phyloP scores from a whole-genome alignment of 2,797 vertebrate genomes.

The Callimico goeldii region DNA sequence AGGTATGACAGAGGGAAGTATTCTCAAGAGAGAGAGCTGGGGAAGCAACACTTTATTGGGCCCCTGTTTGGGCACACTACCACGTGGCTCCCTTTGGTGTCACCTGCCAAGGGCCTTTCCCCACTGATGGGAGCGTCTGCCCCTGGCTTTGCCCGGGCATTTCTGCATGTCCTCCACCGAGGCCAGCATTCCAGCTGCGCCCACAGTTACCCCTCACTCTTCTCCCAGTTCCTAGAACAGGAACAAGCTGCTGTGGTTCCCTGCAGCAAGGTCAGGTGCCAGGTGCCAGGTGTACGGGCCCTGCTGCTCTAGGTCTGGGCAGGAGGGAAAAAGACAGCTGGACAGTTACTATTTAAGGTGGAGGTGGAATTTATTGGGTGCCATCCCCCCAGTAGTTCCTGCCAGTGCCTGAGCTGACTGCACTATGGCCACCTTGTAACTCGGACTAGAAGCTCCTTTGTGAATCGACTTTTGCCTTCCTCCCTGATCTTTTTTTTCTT shows the following conservation, averaged over 20 bases:
- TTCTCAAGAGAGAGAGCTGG: constrained; percentile 5
- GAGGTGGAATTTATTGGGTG: not conserved
- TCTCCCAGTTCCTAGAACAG: not conserved
- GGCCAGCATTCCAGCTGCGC: not conserved
- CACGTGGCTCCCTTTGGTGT: not conserved
- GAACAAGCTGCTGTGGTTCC: not conserved
- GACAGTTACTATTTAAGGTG: not conserved
- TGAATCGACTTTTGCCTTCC: not conserved
- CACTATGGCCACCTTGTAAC: not conserved
- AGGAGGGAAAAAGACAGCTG: not conserved
- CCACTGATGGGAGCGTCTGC: no score
- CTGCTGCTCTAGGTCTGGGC: not conserved
- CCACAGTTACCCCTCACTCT: not conserved
- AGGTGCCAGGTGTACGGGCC: not conserved
- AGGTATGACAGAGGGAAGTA: not conserved
- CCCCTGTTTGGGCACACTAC: no score
- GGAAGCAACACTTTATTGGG: not conserved
- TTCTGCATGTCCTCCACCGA: no score
- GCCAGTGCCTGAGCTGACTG: not conserved
- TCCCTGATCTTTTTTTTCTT: not conserved
- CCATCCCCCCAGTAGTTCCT: not conserved
- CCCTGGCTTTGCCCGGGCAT: not conserved
- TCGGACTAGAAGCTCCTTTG: not conserved
- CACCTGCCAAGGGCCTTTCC: not conserved
- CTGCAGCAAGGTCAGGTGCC: not conserved